phyloP scores from a whole-genome alignment of 2,888 invertebrate genomes.

The Lumbricus terrestris region DNA sequence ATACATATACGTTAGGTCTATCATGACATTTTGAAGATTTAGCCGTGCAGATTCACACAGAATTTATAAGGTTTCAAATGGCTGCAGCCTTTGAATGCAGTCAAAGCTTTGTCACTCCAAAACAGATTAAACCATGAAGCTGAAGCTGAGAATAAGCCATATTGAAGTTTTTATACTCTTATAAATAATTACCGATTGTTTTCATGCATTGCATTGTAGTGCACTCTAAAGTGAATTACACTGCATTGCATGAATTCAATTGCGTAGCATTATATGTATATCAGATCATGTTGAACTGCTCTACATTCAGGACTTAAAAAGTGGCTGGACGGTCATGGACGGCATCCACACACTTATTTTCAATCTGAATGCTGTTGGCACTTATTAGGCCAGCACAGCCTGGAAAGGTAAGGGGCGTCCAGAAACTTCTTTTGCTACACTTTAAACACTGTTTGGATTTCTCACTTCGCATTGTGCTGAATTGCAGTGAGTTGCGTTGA shows the following conservation, averaged over 20 bases:
- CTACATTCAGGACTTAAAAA: too few species aligned
- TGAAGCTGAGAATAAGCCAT: not conserved
- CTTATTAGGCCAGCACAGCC: too few species aligned
- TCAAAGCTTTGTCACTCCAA: not conserved
- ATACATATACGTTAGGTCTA: not conserved
- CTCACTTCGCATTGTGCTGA: not conserved
- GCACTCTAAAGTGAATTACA: not conserved
- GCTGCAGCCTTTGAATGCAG: not conserved
- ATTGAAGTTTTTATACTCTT: not conserved
- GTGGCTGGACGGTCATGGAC: too few species aligned
- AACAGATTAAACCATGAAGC: not conserved
- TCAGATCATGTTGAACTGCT: too few species aligned
- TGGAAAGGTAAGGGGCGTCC: too few species aligned
- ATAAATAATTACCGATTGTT: not conserved
- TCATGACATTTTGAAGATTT: not conserved
- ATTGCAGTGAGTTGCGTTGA: not conserved
- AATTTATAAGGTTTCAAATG: not conserved
- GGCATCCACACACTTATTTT: too few species aligned
- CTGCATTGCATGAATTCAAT: not conserved
- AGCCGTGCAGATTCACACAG: not conserved
- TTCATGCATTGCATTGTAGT: not conserved
- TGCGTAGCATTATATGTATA: too few species aligned
- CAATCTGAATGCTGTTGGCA: too few species aligned
- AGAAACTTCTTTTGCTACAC: too few species aligned
- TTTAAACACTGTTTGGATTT: too few species aligned